Conservation (phyloP, 2,113 vertebrate species). For the Scophthalmus maximus region DNA sequence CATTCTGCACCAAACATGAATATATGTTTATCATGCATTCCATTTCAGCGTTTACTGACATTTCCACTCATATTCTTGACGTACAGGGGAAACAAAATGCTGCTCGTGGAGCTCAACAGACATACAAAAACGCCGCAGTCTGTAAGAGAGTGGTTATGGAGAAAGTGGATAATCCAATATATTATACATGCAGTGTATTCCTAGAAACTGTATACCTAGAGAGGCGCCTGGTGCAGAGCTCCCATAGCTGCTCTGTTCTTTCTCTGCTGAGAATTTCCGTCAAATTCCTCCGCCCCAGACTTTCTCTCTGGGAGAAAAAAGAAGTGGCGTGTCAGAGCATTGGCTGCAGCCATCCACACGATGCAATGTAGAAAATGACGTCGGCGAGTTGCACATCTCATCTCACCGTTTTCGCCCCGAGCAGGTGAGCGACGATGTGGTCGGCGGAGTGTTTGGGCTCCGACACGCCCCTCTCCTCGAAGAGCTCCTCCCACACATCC, state of each 20-base stretch:
- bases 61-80: background rate
- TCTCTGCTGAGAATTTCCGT: conserved; percentile 75
- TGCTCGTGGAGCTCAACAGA: no score
- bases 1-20: conserved; percentile 85
- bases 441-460: conserved; percentile 89
- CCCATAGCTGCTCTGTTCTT: conserved; percentile 83
- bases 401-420: conserved; percentile 93
- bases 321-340: background rate
- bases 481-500: conserved; percentile 85
- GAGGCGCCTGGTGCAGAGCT: conserved; percentile 86
- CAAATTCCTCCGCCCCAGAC: conserved; percentile 75
- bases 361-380: background rate
- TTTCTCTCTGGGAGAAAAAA: conserved; percentile 85
- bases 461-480: conserved; percentile 83
- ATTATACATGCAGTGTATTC: no score
- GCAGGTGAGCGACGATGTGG: conserved; percentile 91
- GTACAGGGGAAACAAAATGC: no score
- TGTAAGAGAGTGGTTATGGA: no score
- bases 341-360: background rate
- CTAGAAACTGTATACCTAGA: conserved; percentile 80
- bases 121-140: no score
- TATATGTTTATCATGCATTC: no score
- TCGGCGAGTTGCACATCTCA: background rate
- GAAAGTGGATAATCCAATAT: no score
- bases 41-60: no score